These are phyloP conservation scores for Chrysaora quinquecirrha DNA, from an alignment of 30 jellyfish, hydroid and myxozoan species.

Conservation along the genomic window DNA sequence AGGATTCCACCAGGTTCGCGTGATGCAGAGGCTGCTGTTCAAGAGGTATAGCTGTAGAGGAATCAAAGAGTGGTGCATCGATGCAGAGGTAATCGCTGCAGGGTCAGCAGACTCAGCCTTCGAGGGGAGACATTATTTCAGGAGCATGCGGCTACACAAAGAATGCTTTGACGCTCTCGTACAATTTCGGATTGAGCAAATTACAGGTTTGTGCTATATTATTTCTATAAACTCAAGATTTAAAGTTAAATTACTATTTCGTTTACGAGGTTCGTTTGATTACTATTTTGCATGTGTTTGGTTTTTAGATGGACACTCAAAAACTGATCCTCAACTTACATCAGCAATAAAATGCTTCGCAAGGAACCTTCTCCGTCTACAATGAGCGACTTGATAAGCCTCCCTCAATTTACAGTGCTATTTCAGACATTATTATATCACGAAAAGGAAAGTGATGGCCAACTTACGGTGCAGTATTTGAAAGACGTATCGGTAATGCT, in stretches of 20 bases:
- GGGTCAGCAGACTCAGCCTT: conserved; percentile 46
- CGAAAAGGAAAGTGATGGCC: neutral
- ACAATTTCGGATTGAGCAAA: neutral
- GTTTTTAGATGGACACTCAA: neutral
- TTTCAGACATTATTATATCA: neutral
- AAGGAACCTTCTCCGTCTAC: neutral
- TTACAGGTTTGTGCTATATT: neutral
- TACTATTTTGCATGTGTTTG: neutral
- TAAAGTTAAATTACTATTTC: no score
- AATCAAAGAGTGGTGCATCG: conserved; percentile 31
- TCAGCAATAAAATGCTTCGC: neutral
- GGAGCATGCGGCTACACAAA: conserved; percentile 51
- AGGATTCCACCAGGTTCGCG: conserved; percentile 51
- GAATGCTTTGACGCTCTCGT: no score
- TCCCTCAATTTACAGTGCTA: neutral
- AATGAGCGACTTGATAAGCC: neutral
- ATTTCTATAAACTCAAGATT: no score
- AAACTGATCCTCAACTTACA: no score
- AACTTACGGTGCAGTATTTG: neutral
- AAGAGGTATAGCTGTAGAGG: conserved; percentile 21
- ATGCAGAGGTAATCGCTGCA: conserved; percentile 36
- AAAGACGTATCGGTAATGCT: neutral
- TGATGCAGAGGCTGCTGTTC: conserved; percentile 29
- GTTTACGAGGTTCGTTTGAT: neutral
- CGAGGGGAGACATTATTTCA: conserved; percentile 19